Percentiles rank a stretch among this genome's conserved stretches.
Conservation (phyloP, 2,888 invertebrate genomes). For the Trachelus iudaicus region DNA sequence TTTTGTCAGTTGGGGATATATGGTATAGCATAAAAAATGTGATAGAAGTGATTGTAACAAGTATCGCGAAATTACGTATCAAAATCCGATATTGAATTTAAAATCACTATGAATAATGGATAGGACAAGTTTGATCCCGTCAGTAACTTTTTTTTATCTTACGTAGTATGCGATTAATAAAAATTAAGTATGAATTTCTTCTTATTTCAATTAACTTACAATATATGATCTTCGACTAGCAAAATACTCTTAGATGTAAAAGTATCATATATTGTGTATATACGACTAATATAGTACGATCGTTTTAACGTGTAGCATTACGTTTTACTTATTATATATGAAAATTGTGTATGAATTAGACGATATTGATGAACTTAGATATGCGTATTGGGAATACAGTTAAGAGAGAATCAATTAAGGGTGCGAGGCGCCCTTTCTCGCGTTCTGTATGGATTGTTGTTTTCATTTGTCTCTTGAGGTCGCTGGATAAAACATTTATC, state of each 20-base stretch:
- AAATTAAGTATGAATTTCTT: neutral
- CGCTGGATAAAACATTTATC: no score
- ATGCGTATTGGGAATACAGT: no score
- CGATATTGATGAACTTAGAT: no score
- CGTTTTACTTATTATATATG: no score
- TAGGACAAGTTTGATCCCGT: neutral
- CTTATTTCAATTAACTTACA: neutral
- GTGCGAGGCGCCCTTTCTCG: no score
- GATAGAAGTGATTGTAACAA: neutral
- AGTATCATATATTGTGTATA: neutral
- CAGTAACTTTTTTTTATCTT: neutral
- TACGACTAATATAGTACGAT: neutral
- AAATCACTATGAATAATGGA: neutral
- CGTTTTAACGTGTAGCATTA: neutral
- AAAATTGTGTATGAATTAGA: no score
- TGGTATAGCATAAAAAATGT: neutral
- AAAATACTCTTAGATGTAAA: neutral
- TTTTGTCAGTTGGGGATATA: neutral
- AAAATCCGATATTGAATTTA: neutral
- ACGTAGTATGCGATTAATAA: neutral
- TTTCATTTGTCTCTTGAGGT: no score
- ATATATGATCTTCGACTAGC: neutral
- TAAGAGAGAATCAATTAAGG: no score
- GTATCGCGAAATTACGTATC: neutral
- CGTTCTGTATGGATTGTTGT: no score